Evolutionary conservation across 2,797 vertebrate species (phyloP).

Genomic region (Bovichtus variegatus): DNA sequence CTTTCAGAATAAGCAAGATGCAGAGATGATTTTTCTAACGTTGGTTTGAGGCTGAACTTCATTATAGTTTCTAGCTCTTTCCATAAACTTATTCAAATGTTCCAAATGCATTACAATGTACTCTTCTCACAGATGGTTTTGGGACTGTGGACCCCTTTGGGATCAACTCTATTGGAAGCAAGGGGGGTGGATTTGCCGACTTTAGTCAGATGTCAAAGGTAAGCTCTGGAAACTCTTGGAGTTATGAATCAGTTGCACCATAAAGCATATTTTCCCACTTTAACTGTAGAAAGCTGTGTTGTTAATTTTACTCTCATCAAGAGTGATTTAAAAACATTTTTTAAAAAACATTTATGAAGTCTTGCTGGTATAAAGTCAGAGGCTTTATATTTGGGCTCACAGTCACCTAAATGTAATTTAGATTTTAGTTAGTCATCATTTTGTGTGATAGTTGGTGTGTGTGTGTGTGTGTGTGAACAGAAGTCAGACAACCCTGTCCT

Average conservation of each 20-base stretch:
- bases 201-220: constrained; percentile 99
- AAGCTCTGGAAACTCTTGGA: constrained; percentile 66
- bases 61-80: constrained; percentile 68
- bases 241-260: constrained; percentile 62
- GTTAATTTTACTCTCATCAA: constrained; percentile 44
- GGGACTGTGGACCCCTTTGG: constrained; percentile 91
- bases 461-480: constrained; percentile 81
- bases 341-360: constrained; percentile 22
- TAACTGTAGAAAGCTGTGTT: constrained; percentile 37
- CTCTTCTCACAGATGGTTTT: constrained; percentile 89
- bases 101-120: constrained; percentile 60
- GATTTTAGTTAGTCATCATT: constrained; percentile 43
- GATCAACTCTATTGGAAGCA: constrained; percentile 87
- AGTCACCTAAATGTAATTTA: no score
- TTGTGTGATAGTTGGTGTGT: constrained; percentile 33
- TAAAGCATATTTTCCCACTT: constrained; percentile 62
- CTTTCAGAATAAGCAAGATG: constrained; percentile 67
- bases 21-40: constrained; percentile 54
- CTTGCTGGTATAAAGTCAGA: constrained; percentile 29
- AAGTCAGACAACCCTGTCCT: constrained; percentile 90
- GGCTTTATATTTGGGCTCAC: constrained; percentile 33
- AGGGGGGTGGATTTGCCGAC: constrained; percentile 93
- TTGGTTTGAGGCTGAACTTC: constrained; percentile 60
- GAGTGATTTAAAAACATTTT: constrained; percentile 23
- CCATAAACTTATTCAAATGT: constrained; percentile 62